Evolutionary conservation across 2,888 invertebrate genomes (phyloP), one percentile per base, ranked within the genome.

Genomic region (Trichogramma evanescens): DNA sequence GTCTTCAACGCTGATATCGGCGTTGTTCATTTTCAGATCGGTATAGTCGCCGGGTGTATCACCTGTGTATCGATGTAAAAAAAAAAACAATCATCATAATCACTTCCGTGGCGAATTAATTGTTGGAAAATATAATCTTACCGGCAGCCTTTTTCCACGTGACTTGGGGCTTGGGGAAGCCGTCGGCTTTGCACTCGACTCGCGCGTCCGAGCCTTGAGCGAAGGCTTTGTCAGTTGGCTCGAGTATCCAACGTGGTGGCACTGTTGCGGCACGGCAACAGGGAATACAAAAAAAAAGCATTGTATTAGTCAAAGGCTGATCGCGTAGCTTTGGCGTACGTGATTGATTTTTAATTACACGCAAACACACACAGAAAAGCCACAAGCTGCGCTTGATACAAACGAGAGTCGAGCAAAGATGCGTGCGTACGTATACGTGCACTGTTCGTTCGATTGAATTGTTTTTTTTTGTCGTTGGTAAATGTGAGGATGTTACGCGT

Each of bases 81-180:
- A 26, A 26, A 26, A 26, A 26, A 56, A 39, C 10, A 26, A 26
- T 26, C 26, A 26, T 26, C 26, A 26, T 26, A 26, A 26, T 1
- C 26, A 26, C 56, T 42, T 58, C 13, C n/a, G 60, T 7, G 63
- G 48, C 50, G 26, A 42, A 10, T 6, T 43, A 39, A 10, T 40
- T n/a, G 13, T 56, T 58, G 4, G 51, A 4, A 13, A 50, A 43
- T 58, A 2, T 10, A 42, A 54, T 68, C 79, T 75, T 83, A 93
- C 94, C 94, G 82, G 93, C 91, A 76, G 94, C 94, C 85, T 91
- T 89, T 82, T 94, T 95, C 95, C 95, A 95, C 69, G 93, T 92
- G 53, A 95, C 92, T 75, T 90, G 88, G 68, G 94, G 94, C 83
- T 91, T 92, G 65, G 94, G 95, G 82, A 94, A 95, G 72, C 95